Base-by-base conservation (phyloP, 2,113 vertebrate species). In the Plecturocebus donacophilus region DNA sequence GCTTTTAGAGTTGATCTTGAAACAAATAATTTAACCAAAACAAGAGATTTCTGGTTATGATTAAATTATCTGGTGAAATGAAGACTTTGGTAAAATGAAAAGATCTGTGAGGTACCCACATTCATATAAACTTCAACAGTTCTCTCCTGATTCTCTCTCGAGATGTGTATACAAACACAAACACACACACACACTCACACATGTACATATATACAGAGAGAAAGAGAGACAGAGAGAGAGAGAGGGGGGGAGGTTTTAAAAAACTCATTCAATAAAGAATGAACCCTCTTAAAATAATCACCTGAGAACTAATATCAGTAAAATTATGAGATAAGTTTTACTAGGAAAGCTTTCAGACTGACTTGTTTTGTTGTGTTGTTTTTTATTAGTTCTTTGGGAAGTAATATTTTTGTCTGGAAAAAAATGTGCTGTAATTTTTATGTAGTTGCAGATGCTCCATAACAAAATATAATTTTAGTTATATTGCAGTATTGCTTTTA, bases 81-180 rank as follows among this genome's bases (percentile, higher is more conserved):
- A 49, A 79, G 76, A 49, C 30, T 97, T 82, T 97, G 82, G 76
- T 70, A 94, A 92, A 96, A 61, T 90, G 61, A 92, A 92, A 45
- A 97, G 32, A 96, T 89, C 75, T 96, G 52, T 92, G 66, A 77
- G 81, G 61, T 87, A 45, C 11, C 47, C 80, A 86, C 21, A 87
- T 84, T 95, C 81, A 84, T 84, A 87, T 95, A 88, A 84, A 93
- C 96, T 77, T 90, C 58, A 98, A 96, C 45, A 93, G 94, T 98
- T 98, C 8, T 94, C 27, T 90, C 58, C 64, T 49, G 42, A 49
- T 83, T 79, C 45, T 52, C 52, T 45, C n/a, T 96, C 47, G 25
- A 76, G 14, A 45, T 76, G 7, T 8, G 6, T 17, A 21, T 45
- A 77, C 16, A 52, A 52, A 52, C 16, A 52, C 52, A 52, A 16